Percentiles rank a stretch among this genome's conserved stretches.
phyloP scores from a whole-genome alignment of 2,797 vertebrate genomes.

The Cuniculus paca region DNA sequence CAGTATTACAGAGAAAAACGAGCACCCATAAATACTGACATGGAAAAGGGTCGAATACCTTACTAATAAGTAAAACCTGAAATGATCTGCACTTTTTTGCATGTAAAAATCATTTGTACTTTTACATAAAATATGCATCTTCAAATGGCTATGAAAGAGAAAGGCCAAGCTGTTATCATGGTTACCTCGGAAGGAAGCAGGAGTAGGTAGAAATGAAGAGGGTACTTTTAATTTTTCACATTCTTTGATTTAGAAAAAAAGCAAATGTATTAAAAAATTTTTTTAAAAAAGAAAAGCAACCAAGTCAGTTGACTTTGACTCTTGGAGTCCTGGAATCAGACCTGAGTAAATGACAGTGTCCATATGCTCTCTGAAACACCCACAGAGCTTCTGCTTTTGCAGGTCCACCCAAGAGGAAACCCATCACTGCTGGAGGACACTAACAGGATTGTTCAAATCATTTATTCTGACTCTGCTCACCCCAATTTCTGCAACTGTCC shows the following conservation, averaged over 20 bases:
- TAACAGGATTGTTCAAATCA: neutral
- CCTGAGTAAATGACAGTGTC: neutral
- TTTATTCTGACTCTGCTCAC: neutral
- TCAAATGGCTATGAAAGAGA: neutral
- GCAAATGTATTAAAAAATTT: neutral
- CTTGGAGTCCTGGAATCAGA: neutral
- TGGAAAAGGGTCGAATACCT: neutral
- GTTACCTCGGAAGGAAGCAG: conserved; percentile 36
- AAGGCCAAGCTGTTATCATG: neutral
- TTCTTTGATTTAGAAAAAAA: conserved; percentile 46
- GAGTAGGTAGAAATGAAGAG: neutral
- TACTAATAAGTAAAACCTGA: neutral
- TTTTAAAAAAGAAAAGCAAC: neutral
- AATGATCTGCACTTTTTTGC: neutral
- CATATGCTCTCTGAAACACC: neutral
- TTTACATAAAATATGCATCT: conserved; percentile 27
- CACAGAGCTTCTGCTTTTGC: neutral
- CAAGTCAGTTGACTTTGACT: neutral
- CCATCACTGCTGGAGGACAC: neutral
- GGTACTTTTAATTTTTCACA: neutral
- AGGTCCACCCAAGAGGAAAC: neutral
- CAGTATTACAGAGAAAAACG: neutral
- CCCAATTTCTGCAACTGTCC: neutral
- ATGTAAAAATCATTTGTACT: neutral
- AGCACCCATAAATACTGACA: too few relatives aligned